Evolutionary conservation across 2,888 invertebrate species (phyloP).

Genomic region (Ectobius pallidus): DNA sequence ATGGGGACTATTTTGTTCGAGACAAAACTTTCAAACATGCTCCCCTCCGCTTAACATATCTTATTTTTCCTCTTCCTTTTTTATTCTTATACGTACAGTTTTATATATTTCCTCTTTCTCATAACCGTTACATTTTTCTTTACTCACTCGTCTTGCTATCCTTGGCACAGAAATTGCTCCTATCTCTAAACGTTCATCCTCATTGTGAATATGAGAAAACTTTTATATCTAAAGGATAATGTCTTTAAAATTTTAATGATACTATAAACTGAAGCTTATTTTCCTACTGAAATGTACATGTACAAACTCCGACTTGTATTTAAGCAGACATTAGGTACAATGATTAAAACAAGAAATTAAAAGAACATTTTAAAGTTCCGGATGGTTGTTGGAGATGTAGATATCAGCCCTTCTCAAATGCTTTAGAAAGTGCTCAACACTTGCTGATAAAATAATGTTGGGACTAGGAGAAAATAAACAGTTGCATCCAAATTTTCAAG

Average conservation of each 20-base stretch:
- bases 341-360: no score
- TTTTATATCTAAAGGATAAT: conserved; percentile 18
- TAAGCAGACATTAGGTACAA: no score
- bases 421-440: no score
- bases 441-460: no score
- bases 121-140: neutral
- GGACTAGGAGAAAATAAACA: no score
- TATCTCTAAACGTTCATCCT: neutral
- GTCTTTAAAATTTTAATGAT: conserved; percentile 30
- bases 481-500: no score
- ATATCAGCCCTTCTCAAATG: no score
- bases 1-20: neutral
- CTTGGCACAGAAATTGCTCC: neutral
- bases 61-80: neutral
- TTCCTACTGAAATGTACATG: neutral
- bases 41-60: neutral
- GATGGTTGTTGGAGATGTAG: no score
- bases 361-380: no score
- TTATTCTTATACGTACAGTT: neutral
- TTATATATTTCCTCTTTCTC: neutral
- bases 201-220: neutral
- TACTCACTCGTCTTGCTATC: neutral
- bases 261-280: neutral
- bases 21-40: neutral
- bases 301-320: no score